These are phyloP conservation scores for Halichondria panicea DNA, from an alignment of 37 sponge, comb jelly and placozoan genomes.

Conservation along the genomic window DNA sequence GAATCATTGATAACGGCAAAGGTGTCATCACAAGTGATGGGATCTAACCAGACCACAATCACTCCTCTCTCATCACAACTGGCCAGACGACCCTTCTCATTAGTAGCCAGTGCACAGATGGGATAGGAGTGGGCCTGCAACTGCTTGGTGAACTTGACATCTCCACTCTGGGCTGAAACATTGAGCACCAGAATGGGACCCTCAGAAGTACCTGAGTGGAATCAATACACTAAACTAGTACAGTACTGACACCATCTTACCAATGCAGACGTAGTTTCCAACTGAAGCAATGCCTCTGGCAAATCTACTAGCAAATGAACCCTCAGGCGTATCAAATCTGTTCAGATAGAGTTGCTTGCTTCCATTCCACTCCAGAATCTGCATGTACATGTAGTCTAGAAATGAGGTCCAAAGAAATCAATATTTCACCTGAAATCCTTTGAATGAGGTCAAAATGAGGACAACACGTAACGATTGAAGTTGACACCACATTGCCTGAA, in stretches of 20 bases:
- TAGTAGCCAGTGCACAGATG: conserved; percentile 29
- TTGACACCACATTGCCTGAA: conserved; percentile 65
- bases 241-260: conserved; percentile 7
- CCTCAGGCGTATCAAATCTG: conserved; percentile 31
- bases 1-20: conserved; percentile 5
- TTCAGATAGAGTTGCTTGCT: conserved; percentile 12
- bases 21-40: not conserved
- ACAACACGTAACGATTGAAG: conserved; percentile 10
- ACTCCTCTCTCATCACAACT: conserved; percentile 66
- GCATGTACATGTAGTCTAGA: not conserved
- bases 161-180: not conserved
- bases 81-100: conserved; percentile 34
- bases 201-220: conserved; percentile 56
- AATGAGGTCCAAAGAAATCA: not conserved
- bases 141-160: conserved; percentile 28
- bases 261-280: conserved; percentile 32
- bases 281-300: conserved; percentile 43
- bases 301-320: conserved; percentile 27
- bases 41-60: conserved; percentile 62
- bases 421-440: conserved; percentile 61
- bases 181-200: conserved; percentile 42
- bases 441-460: conserved; percentile 58
- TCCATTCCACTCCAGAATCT: conserved; percentile 34
- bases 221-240: not conserved
- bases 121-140: conserved; percentile 27